Evolutionary conservation across 2,113 vertebrate genomes (phyloP).

Genomic region (Tinamus guttatus): DNA sequence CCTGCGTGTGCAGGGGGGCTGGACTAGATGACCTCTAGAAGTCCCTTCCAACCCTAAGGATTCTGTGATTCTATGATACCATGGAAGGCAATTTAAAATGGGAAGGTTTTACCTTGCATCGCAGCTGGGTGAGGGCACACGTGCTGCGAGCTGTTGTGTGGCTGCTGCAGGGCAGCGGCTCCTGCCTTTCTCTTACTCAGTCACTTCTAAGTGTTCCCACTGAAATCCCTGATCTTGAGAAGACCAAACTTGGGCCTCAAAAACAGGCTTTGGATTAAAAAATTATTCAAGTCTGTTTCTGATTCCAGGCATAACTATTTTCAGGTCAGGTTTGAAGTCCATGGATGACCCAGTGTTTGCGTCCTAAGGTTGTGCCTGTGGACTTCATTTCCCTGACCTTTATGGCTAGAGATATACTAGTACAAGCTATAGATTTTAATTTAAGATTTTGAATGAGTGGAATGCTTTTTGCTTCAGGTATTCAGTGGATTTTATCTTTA

Average conservation of each 20-base stretch:
- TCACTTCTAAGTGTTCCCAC: neutral
- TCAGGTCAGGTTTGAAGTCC: neutral
- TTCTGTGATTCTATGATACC: neutral
- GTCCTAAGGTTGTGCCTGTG: rapidly evolving
- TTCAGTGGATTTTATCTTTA: conserved; percentile 19
- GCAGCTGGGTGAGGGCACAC: neutral
- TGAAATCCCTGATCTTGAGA: neutral
- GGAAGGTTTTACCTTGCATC: neutral
- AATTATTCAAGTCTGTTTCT: neutral
- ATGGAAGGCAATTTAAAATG: neutral
- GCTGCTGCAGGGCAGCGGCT: neutral
- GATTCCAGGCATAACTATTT: neutral
- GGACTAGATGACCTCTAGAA: too few species aligned
- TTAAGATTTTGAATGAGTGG: neutral
- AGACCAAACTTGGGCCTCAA: neutral
- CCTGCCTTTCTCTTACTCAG: neutral
- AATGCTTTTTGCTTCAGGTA: neutral
- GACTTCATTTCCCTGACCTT: neutral
- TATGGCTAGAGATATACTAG: neutral
- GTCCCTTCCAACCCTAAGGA: too few species aligned
- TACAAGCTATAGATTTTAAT: neutral
- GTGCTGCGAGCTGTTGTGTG: neutral
- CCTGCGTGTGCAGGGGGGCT: too few species aligned
- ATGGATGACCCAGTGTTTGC: neutral
- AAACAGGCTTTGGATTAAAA: neutral